Evolutionary conservation across 2,888 invertebrate species (phyloP), one percentile per base, ranked within the genome.

Genomic region (Netelia inedita): DNA sequence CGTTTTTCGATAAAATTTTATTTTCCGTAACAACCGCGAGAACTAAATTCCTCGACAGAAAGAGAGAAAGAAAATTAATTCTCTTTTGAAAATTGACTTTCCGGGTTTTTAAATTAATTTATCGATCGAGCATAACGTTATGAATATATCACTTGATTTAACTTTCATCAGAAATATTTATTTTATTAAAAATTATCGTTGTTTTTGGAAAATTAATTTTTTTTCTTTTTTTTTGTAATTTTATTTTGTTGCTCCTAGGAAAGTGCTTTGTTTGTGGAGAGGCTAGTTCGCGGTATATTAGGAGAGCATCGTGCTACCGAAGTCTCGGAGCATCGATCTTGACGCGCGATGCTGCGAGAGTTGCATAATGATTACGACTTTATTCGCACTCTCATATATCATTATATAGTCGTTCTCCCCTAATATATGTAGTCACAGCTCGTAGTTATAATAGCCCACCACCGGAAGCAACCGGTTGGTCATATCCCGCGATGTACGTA

Each of bases 401-500:
- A 79, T 79, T 69, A 74, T 61, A 61, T 61, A 23, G 75, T 75
- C 66, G 55, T 46, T 57, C 79, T 83, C 78, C 82, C 61, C 69
- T 75, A 57, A 66, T 43, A 66, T 75, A 57, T 66, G 65, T 75
- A 55, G 63, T 76, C 75, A 46, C 82, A 65, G 76, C 82, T 75
- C 74, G 69, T 74, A 55, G 76, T 71, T 53, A 71, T 79, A 69
- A 82, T 72, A 57, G 72, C 41, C 46, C 43, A 74, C 57, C 57
- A 57, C 79, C 80, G 84, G 84, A 84, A 80, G 84, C 61, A 59
- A 84, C 76, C 80, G 76, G 80, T 84, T 84, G 80, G 76, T 73
- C 61, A 73, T 73, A 78, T 84, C 76, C 76, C 68, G 55, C 71
- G 63, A 71, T 35, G 79, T 28, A 28, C 28, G 3, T 5, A 28